Conservation (phyloP, 1,140 invertebrate genomes). For the Agrypnia vestita region DNA sequence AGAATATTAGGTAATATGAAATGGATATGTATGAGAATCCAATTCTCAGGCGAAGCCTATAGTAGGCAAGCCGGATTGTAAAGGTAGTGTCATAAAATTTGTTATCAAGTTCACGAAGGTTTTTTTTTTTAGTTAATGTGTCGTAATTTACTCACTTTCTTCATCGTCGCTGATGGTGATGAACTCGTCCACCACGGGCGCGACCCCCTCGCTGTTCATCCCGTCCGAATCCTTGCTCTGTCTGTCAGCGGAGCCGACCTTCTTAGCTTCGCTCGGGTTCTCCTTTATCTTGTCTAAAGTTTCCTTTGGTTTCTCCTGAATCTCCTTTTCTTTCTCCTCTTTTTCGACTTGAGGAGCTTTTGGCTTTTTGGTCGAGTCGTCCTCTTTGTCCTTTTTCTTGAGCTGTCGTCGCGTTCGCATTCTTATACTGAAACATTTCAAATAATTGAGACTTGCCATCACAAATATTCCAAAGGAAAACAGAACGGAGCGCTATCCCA, state of each 20-base stretch:
- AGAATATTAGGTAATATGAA: too few species aligned
- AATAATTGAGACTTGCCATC: too few species aligned
- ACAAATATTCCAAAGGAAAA: too few species aligned
- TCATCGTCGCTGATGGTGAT: slow-evolving; percentile 80
- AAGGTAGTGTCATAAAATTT: too few species aligned
- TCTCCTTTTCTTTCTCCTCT: slow-evolving; percentile 37
- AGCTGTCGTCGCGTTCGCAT: slow-evolving; percentile 30
- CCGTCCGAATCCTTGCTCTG: slow-evolving; percentile 47
- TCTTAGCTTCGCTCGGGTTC: slow-evolving; percentile 7
- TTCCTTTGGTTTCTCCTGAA: too few species aligned
- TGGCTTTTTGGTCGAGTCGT: slow-evolving; percentile 55
- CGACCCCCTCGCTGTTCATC: slow-evolving; percentile 66
- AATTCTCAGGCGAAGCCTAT: too few species aligned
- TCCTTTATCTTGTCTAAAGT: slow-evolving; percentile 50
- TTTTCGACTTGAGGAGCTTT: background rate
- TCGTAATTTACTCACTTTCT: slow-evolving; percentile 62
- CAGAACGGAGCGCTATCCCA: too few species aligned
- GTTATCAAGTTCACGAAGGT: too few species aligned
- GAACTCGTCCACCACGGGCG: slow-evolving; percentile 52
- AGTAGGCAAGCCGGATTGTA: too few species aligned
- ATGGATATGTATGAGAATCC: too few species aligned
- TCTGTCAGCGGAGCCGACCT: slow-evolving; percentile 26
- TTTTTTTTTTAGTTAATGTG: too few species aligned
- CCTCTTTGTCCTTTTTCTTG: slow-evolving; percentile 6
- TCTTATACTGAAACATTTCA: slow-evolving; percentile 14